Conservation (phyloP, 2,797 vertebrate genomes). For the Menidia menidia region DNA sequence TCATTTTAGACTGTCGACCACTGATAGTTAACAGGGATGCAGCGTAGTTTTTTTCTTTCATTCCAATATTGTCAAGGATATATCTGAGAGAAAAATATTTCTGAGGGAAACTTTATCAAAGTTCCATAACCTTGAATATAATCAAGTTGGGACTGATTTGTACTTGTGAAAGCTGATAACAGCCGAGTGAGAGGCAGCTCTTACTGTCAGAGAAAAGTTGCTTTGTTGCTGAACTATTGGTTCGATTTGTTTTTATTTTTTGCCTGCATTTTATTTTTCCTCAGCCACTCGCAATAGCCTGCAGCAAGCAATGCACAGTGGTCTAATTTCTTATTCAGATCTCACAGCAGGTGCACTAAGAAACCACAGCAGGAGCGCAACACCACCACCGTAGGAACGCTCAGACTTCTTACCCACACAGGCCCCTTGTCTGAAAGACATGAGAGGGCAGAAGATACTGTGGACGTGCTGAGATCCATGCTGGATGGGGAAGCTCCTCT, state of each 20-base stretch:
- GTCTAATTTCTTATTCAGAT: conserved; percentile 42
- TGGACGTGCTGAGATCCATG: conserved; percentile 89
- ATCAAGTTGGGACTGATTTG: neutral
- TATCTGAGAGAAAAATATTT: conserved; percentile 2
- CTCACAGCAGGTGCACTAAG: conserved; percentile 28
- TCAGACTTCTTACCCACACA: conserved; percentile 88
- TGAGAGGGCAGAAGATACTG: conserved; percentile 97
- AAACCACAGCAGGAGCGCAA: conserved; percentile 22
- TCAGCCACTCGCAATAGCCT: conserved; percentile 18
- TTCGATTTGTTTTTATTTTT: conserved; percentile 20
- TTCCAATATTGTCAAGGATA: neutral
- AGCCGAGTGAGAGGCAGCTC: conserved; percentile 24
- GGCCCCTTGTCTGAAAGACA: conserved; percentile 96
- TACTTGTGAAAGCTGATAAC: conserved; percentile 19
- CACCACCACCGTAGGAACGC: conserved; percentile 8
- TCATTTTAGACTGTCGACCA: neutral
- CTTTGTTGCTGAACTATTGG: conserved; percentile 7
- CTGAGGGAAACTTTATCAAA: conserved; percentile 30
- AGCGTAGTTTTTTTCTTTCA: neutral
- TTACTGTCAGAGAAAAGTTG: neutral
- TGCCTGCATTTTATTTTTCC: conserved; percentile 7
- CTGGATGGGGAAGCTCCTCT: conserved; percentile 92
- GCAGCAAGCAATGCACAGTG: conserved; percentile 33
- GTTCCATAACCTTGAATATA: conserved; percentile 1
- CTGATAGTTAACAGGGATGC: neutral